These are phyloP conservation scores for Acipenser ruthenus DNA, from an alignment of 2,797 vertebrate genomes.

Conservation along the genomic window DNA sequence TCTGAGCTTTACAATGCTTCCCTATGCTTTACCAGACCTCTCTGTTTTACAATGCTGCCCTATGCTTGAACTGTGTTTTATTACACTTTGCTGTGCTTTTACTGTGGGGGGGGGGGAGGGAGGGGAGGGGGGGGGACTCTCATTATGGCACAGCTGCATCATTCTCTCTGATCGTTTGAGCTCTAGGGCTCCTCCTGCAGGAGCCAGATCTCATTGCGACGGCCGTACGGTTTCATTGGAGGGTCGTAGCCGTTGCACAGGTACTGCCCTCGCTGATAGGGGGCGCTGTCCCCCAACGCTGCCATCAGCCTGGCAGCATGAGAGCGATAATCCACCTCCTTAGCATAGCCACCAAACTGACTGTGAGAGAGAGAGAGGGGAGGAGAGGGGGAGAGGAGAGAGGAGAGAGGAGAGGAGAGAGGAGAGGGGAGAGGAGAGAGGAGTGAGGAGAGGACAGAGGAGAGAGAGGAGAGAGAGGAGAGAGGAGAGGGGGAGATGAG, in stretches of 20 bases:
- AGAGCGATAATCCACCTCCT: conserved; percentile 67
- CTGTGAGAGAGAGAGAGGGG: conserved; percentile 43
- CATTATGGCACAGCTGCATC: not conserved
- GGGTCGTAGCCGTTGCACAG: conserved; percentile 82
- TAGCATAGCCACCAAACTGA: conserved; percentile 83
- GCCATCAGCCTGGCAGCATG: conserved; percentile 67
- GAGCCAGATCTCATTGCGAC: conserved; percentile 87
- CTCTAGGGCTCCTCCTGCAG: conserved; percentile 65
- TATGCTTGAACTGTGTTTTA: no score
- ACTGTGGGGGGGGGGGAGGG: no score
- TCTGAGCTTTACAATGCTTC: no score
- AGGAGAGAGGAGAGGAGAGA: not conserved
- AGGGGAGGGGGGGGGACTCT: no score
- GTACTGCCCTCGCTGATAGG: conserved; percentile 70
- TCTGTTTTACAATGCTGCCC: no score
- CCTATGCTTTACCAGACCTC: no score
- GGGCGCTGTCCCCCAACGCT: conserved; percentile 67
- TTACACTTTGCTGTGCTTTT: no score
- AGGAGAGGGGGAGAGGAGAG: conserved; percentile 1
- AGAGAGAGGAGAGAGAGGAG: conserved; percentile 2
- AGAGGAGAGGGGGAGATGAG: no score
- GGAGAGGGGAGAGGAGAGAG: no score
- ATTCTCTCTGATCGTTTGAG: not conserved
- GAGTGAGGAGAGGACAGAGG: conserved; percentile 3
- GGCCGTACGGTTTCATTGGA: conserved; percentile 78